Conservation (phyloP, 2,113 vertebrate genomes). For the Microcebus ravelobensis region DNA sequence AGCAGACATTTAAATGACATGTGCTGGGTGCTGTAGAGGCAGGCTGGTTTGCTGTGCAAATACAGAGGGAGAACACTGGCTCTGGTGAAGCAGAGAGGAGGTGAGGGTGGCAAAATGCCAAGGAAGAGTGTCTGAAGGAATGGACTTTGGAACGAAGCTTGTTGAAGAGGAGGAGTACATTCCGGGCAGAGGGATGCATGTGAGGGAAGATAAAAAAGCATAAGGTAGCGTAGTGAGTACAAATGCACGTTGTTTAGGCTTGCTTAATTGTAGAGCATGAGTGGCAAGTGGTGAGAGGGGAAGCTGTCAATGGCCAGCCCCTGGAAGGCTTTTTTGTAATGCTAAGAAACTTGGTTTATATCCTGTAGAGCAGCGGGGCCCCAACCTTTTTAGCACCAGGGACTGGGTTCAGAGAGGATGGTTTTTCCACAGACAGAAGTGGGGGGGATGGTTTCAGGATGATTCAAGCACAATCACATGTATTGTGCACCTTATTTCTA, state of each 20-base stretch:
- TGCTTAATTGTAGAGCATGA: not conserved
- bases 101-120: not conserved
- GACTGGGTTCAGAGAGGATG: too few relatives aligned
- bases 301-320: not conserved
- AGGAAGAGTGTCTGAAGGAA: not conserved
- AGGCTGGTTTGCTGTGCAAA: not conserved
- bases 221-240: fast-evolving
- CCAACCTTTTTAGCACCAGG: too few relatives aligned
- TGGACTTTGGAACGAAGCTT: not conserved
- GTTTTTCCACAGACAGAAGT: too few relatives aligned
- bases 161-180: not conserved
- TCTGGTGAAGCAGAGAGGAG: not conserved
- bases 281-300: not conserved
- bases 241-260: not conserved
- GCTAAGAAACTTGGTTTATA: slow-evolving; percentile 9
- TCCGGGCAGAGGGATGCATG: not conserved
- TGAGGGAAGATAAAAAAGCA: not conserved
- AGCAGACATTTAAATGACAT: not conserved
- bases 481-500: too few relatives aligned
- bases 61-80: fast-evolving
- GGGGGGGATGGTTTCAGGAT: too few relatives aligned
- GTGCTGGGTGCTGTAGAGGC: not conserved
- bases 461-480: too few relatives aligned
- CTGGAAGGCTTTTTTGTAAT: not conserved
- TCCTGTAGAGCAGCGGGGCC: not conserved